phyloP scores from a whole-genome alignment of 2,888 invertebrate species.

The Drosophila niveifrons region DNA sequence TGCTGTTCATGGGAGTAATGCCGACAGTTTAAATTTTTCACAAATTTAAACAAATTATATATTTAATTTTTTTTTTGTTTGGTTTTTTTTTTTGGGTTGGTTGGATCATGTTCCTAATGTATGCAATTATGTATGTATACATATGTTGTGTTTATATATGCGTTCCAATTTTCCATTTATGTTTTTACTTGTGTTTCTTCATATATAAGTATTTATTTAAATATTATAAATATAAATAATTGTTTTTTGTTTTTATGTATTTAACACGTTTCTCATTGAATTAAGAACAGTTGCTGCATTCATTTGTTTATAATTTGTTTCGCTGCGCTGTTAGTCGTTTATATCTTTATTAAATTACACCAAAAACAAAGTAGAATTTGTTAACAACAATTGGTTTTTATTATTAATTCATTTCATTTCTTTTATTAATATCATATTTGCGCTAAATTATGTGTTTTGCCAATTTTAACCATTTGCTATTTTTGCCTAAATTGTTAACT shows the following conservation, averaged over 20 bases:
- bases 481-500: slow-evolving; percentile 72
- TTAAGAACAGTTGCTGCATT: slow-evolving; percentile 65
- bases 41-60: slow-evolving; percentile 64
- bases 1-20: slow-evolving; percentile 43
- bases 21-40: slow-evolving; percentile 55
- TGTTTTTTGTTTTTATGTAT: slow-evolving; percentile 44
- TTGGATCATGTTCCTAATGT: slow-evolving; percentile 38
- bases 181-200: slow-evolving; percentile 22
- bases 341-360: slow-evolving; percentile 69
- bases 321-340: slow-evolving; percentile 83
- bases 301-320: slow-evolving; percentile 66
- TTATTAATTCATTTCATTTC: slow-evolving; percentile 26
- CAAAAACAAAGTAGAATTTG: slow-evolving; percentile 66
- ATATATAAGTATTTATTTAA: slow-evolving; percentile 59
- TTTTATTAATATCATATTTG: slow-evolving; percentile 68
- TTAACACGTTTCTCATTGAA: slow-evolving; percentile 55
- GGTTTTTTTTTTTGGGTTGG: not conserved
- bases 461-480: slow-evolving; percentile 65
- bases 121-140: slow-evolving; percentile 47
- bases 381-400: slow-evolving; percentile 62
- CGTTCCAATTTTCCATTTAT: slow-evolving; percentile 56
- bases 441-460: slow-evolving; percentile 70
- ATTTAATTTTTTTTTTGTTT: slow-evolving; percentile 13
- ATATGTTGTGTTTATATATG: slow-evolving; percentile 49
- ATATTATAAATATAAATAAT: slow-evolving; percentile 67